Conservation (phyloP, 2,888 invertebrate genomes). For the Panzeria rudis region DNA sequence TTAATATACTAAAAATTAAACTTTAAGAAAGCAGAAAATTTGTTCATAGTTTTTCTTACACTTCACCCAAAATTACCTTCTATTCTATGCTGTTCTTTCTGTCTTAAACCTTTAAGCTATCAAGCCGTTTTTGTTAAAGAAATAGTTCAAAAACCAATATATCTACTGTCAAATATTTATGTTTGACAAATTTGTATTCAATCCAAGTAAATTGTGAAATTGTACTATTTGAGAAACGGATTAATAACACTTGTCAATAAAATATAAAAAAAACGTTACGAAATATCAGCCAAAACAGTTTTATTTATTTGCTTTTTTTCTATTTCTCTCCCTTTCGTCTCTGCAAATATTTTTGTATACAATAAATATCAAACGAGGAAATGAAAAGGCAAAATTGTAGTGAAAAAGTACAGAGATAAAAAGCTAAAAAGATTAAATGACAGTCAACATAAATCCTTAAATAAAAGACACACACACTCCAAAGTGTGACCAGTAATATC, state of each 20-base stretch:
- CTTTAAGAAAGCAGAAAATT: too few species aligned
- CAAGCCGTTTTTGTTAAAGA: neutral
- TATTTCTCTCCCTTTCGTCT: neutral
- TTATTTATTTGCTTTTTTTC: constrained; percentile 2
- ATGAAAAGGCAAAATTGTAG: constrained; percentile 1
- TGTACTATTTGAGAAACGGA: constrained; percentile 57
- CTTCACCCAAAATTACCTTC: neutral
- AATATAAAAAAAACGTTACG: neutral
- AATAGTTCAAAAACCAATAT: neutral
- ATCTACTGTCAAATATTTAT: constrained; percentile 21
- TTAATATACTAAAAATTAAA: too few species aligned
- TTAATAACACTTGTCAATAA: constrained; percentile 63
- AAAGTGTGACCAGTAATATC: too few species aligned
- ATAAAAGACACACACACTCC: neutral
- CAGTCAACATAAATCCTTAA: neutral
- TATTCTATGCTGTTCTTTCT: neutral
- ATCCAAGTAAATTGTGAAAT: constrained; percentile 49
- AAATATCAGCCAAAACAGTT: constrained; percentile 20
- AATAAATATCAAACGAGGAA: neutral
- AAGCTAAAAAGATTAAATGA: constrained; percentile 5
- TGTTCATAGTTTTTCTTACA: neutral
- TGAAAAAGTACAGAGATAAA: neutral
- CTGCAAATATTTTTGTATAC: neutral
- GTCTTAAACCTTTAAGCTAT: neutral
- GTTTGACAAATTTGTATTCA: constrained; percentile 22